Percentiles rank a stretch among this genome's conserved stretches.
Conservation (phyloP, 2,888 invertebrate genomes). For the Cetonia aurata region DNA sequence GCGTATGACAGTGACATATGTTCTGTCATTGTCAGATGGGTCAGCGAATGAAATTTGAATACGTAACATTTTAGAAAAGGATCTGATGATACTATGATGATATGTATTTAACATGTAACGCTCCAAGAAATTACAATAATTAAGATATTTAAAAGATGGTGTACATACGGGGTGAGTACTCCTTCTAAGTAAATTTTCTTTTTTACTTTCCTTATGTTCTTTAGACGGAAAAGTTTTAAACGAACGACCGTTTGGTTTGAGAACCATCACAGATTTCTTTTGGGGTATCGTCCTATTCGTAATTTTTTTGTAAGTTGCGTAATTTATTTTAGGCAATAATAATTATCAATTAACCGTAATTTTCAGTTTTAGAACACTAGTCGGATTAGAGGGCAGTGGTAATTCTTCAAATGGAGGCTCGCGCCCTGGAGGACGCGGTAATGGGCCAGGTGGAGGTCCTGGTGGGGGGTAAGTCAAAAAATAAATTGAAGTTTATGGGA, state of each 20-base stretch:
- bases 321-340: slow-evolving; percentile 8
- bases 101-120: background rate
- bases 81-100: background rate
- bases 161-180: slow-evolving; percentile 52
- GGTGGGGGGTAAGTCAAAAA: slow-evolving; percentile 54
- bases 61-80: too few species aligned
- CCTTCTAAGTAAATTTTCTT: slow-evolving; percentile 14
- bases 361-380: slow-evolving; percentile 59
- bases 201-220: background rate
- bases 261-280: slow-evolving; percentile 67
- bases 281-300: slow-evolving; percentile 71
- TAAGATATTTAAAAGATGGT: slow-evolving; percentile 49
- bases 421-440: slow-evolving; percentile 51
- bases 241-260: slow-evolving; percentile 67
- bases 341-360: slow-evolving; percentile 45
- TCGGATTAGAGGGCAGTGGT: slow-evolving; percentile 51
- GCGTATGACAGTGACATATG: too few species aligned
- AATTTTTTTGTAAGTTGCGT: slow-evolving; percentile 70
- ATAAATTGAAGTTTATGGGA: too few species aligned
- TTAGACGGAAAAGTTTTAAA: slow-evolving; percentile 49
- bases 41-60: too few species aligned
- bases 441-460: slow-evolving; percentile 56
- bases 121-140: background rate
- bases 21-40: too few species aligned
- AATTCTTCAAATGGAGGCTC: slow-evolving; percentile 48